Evolutionary conservation across 2,797 vertebrate species (phyloP).

Genomic region (Choloepus didactylus): DNA sequence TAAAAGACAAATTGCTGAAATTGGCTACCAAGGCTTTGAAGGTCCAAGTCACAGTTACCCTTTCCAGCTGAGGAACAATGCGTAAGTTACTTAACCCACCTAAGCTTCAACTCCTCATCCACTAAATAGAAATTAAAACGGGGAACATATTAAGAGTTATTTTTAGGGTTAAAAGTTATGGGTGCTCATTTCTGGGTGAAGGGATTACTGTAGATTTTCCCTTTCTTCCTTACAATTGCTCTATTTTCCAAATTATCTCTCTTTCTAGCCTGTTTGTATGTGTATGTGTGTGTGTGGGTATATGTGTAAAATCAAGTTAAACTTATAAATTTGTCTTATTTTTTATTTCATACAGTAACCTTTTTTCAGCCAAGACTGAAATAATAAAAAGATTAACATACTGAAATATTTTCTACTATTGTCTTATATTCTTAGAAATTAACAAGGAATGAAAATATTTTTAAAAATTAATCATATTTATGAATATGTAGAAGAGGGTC

Average conservation of each 20-base stretch:
- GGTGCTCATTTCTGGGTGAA: neutral
- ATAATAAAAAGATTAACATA: conserved; percentile 16
- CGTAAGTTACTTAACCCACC: neutral
- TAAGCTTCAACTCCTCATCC: neutral
- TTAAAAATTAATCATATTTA: neutral
- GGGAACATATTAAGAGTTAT: neutral
- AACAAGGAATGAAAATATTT: too few species aligned
- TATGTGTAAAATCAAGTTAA: neutral
- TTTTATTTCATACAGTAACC: neutral
- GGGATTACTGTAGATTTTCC: neutral
- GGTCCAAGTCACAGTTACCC: neutral
- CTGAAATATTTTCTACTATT: conserved; percentile 3
- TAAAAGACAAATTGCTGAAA: neutral
- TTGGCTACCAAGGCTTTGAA: neutral
- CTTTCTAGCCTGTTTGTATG: neutral
- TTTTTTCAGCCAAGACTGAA: neutral
- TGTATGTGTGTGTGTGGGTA: neutral
- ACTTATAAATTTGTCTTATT: neutral
- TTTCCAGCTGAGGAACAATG: fast-evolving
- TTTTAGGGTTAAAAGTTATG: neutral
- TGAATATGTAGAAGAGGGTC: neutral
- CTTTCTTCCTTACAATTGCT: neutral
- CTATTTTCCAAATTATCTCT: neutral
- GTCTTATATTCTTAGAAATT: too few species aligned
- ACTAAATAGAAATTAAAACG: neutral